These are phyloP conservation scores for Hormiphora californensis DNA, from an alignment of 37 sponge, comb jelly and placozoan genomes.

Conservation along the genomic window DNA sequence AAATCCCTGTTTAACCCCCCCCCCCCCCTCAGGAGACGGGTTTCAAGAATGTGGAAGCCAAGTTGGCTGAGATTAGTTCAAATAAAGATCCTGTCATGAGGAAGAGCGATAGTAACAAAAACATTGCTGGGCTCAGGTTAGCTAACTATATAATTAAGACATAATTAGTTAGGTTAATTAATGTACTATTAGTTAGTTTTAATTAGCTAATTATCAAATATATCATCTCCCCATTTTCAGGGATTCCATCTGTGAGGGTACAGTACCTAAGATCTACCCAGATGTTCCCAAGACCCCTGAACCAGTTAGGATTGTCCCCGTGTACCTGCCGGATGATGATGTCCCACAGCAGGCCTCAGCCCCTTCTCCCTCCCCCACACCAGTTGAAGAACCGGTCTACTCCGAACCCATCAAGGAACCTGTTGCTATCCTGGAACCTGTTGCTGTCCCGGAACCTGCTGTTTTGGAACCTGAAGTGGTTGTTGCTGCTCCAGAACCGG, in stretches of 20 bases:
- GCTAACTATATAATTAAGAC: no score
- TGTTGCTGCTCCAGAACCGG: no score
- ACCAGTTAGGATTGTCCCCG: conserved; percentile 48
- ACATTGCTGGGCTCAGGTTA: conserved; percentile 27
- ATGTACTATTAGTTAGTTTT: not conserved
- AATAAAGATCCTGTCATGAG: conserved; percentile 51
- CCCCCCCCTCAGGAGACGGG: no score
- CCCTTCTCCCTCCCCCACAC: no score
- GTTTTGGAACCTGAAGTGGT: no score
- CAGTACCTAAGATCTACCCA: conserved; percentile 33
- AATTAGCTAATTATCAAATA: not conserved
- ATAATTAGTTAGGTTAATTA: not conserved
- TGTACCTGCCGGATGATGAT: not conserved
- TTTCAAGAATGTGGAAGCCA: conserved; percentile 37
- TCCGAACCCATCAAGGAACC: no score
- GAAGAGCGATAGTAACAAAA: conserved; percentile 53
- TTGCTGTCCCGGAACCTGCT: no score
- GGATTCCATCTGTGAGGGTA: conserved; percentile 34
- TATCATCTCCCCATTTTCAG: not conserved
- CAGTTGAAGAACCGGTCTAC: no score
- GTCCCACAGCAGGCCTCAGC: no score
- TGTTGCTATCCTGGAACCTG: no score
- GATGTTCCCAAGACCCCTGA: conserved; percentile 31
- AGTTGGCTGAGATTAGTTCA: conserved; percentile 8
- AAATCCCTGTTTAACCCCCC: no score